phyloP scores from a whole-genome alignment of 2,888 invertebrate species.

The Lasioglossum oenotherae region DNA sequence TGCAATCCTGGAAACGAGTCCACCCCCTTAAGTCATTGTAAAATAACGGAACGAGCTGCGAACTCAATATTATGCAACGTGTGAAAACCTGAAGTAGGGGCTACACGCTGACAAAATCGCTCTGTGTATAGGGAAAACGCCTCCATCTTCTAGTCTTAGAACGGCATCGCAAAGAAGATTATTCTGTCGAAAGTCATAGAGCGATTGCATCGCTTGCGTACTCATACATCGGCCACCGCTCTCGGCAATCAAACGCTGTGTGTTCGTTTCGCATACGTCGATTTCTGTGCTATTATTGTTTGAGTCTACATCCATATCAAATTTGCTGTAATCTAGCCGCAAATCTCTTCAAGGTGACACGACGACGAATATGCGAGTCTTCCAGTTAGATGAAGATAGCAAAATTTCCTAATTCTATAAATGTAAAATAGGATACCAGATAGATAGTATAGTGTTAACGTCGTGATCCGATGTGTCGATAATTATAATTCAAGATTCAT shows the following conservation, averaged over 20 bases:
- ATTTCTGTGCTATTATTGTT: constrained; percentile 59
- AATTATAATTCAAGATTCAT: background rate
- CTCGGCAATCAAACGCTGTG: constrained; percentile 78
- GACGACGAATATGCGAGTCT: constrained; percentile 10
- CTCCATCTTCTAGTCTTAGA: constrained; percentile 92
- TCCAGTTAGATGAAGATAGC: background rate
- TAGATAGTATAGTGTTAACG: background rate
- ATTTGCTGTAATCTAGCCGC: constrained; percentile 20
- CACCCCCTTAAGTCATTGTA: background rate
- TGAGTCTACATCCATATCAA: constrained; percentile 78
- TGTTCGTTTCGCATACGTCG: constrained; percentile 57
- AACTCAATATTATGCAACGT: background rate
- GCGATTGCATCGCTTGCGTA: constrained; percentile 92
- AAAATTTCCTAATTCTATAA: constrained; percentile 36
- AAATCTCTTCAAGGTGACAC: constrained; percentile 29
- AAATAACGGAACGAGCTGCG: background rate
- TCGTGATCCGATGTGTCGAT: background rate
- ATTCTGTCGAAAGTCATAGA: constrained; percentile 93
- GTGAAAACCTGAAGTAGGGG: constrained; percentile 92
- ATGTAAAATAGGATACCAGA: background rate
- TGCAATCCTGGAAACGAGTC: too few relatives aligned
- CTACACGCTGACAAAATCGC: constrained; percentile 95
- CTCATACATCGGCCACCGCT: constrained; percentile 90
- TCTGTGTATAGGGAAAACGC: constrained; percentile 93
- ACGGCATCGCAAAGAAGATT: constrained; percentile 95